Evolutionary conservation across 2,888 invertebrate genomes (phyloP).

Genomic region (Gonocerus acuteangulatus): DNA sequence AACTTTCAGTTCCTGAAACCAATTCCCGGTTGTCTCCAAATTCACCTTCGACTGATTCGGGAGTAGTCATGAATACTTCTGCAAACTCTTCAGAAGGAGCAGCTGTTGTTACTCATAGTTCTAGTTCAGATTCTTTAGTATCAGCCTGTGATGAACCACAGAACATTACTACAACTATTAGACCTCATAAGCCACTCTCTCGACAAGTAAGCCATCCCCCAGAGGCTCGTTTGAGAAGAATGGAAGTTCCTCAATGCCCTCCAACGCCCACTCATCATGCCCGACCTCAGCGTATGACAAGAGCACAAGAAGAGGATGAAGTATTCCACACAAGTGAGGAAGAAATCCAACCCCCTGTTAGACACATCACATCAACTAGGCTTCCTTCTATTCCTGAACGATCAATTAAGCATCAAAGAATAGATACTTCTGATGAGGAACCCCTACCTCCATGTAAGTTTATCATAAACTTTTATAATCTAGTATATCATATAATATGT

Average conservation of each 20-base stretch:
- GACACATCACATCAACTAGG: constrained; percentile 65
- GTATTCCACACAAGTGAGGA: constrained; percentile 20
- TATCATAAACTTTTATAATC: no score
- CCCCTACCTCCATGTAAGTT: constrained; percentile 75
- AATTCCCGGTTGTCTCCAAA: constrained; percentile 12
- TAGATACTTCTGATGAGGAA: constrained; percentile 55
- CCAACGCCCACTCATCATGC: constrained; percentile 84
- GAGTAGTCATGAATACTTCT: constrained; percentile 27
- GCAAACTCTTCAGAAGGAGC: constrained; percentile 22
- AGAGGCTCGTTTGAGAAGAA: constrained; percentile 31
- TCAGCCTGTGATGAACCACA: constrained; percentile 29
- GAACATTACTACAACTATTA: constrained; percentile 42
- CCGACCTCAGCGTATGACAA: constrained; percentile 25
- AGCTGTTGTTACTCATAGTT: constrained; percentile 28
- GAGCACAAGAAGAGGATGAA: constrained; percentile 18
- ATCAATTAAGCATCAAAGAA: constrained; percentile 53
- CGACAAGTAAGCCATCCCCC: constrained; percentile 48
- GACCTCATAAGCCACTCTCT: constrained; percentile 62
- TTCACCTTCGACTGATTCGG: constrained; percentile 26
- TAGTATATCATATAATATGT: no score
- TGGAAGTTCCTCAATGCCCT: constrained; percentile 59
- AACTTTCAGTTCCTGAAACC: constrained; percentile 12
- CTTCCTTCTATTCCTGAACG: constrained; percentile 76
- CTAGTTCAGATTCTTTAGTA: constrained; percentile 36
- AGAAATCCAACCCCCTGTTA: constrained; percentile 6